These are phyloP conservation scores for Nudaria mundana DNA, from an alignment of 2,888 invertebrate genomes.

Conservation along the genomic window DNA sequence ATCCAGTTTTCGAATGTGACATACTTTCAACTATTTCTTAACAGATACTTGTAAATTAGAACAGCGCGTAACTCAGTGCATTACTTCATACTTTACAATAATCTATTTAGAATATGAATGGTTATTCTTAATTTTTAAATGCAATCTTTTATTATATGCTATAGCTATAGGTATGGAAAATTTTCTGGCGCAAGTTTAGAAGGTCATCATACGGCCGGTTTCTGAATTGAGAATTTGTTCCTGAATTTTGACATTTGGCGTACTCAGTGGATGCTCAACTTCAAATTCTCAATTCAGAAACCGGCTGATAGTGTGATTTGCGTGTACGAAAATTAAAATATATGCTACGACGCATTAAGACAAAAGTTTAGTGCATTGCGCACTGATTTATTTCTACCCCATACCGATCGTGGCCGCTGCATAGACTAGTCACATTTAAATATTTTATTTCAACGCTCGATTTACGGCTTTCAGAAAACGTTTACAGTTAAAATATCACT, in stretches of 20 bases:
- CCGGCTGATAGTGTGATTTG: no score
- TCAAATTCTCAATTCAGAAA: no score
- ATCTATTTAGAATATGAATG: no score
- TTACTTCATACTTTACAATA: conserved; percentile 17
- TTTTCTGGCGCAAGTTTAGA: no score
- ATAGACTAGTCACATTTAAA: conserved; percentile 38
- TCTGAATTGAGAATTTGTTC: no score
- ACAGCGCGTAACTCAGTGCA: conserved; percentile 16
- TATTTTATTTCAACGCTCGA: conserved; percentile 34
- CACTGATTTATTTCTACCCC: conserved; percentile 64
- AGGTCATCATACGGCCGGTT: no score
- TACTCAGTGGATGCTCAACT: no score
- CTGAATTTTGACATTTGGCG: no score
- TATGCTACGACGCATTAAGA: no score
- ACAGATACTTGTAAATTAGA: conserved; percentile 32
- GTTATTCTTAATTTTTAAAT: no score
- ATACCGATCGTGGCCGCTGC: conserved; percentile 33
- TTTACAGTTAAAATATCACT: conserved; percentile 15
- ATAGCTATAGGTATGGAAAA: not conserved
- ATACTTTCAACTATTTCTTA: conserved; percentile 45
- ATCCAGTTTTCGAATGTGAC: conserved; percentile 34
- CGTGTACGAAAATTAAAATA: no score
- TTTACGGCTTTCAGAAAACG: conserved; percentile 11
- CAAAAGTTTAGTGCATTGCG: conserved; percentile 58
- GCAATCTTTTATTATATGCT: no score